Evolutionary conservation across 2,113 vertebrate species (phyloP).

Genomic region (Oophaga pumilio): DNA sequence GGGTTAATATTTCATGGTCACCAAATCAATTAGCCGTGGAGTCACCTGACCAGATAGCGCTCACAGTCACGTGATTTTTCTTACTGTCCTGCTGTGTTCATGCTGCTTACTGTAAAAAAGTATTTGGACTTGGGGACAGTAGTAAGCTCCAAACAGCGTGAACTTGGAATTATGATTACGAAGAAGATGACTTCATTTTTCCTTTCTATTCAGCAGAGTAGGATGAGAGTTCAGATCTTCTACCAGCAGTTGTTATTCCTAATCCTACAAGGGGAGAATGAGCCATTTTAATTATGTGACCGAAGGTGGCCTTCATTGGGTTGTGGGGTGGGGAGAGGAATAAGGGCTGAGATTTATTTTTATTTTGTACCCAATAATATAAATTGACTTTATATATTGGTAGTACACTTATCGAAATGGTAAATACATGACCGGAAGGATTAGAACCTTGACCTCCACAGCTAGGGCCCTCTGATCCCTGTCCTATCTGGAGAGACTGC

Average conservation of each 20-base stretch:
- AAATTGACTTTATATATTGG: too few species aligned
- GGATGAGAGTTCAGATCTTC: constrained; percentile 62
- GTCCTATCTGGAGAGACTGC: too few species aligned
- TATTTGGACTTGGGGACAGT: constrained; percentile 69
- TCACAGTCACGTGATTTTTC: constrained; percentile 60
- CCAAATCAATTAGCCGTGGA: constrained; percentile 64
- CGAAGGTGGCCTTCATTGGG: neutral
- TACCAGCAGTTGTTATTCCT: constrained; percentile 63
- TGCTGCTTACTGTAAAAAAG: constrained; percentile 62
- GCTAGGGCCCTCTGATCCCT: too few species aligned
- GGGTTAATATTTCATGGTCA: constrained; percentile 59
- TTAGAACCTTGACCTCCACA: too few species aligned
- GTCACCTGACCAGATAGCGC: constrained; percentile 64
- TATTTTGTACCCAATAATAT: too few species aligned
- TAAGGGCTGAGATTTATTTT: too few species aligned
- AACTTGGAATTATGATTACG: constrained; percentile 63
- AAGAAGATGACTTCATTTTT: constrained; percentile 72
- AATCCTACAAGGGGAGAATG: constrained; percentile 62
- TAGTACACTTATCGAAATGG: too few species aligned
- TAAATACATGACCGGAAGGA: too few species aligned
- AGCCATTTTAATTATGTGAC: constrained; percentile 38
- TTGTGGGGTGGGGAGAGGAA: too few species aligned
- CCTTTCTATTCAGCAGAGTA: constrained; percentile 62
- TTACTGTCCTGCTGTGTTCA: constrained; percentile 59
- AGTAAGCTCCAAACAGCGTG: constrained; percentile 68